Base-by-base conservation (phyloP, 1,140 invertebrate genomes). In the Drosophila tani region DNA sequence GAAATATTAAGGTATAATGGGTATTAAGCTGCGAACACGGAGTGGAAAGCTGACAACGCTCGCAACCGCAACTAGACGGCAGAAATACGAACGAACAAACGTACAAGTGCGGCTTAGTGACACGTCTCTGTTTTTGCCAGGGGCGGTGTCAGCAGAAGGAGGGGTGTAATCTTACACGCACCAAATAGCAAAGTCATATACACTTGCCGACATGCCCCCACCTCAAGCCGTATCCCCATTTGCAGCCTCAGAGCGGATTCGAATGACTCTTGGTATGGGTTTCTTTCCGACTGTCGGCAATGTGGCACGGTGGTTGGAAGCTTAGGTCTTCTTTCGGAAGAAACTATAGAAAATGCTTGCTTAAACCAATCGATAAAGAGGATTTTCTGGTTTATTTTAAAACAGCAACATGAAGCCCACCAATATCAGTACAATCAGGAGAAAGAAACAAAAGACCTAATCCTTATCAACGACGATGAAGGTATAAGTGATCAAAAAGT, bases 1-100 rank as follows among this genome's bases (percentile, higher is more conserved):
- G 85, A 90, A 84, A 90, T 88, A 88, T 85, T 79, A 88, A 88
- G 85, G 85, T 90, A 78, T 85, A 85, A 88, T 90, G 85, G 81
- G 74, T 62, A 79, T 85, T 81, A 84, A 88, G 85, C 74, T 59
- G 70, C 74, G 69, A 75, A 78, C 71, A 71, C 77, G 65, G 58
- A 67, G 50, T 78, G 47, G 62, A 81, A 78, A 83, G 76, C 80
- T 82, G 67, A 75, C 82, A 86, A 60, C 79, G 70, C 77, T 76
- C 45, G 58, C 32, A 68, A 82, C 83, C 76, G 68, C 79, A 83
- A 71, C 62, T 50, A 81, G 59, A 64, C 35, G 62, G 57, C 60
- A 68, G 59, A 62, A 29, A 60, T 56, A 62, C 51, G 69, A 38
- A 57, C 75, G 65, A 24, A 81, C 50, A 74, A 56, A 87, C 83